These are phyloP conservation scores for Harpagus bidentatus DNA, from an alignment of 2,113 vertebrate species.

Conservation along the genomic window DNA sequence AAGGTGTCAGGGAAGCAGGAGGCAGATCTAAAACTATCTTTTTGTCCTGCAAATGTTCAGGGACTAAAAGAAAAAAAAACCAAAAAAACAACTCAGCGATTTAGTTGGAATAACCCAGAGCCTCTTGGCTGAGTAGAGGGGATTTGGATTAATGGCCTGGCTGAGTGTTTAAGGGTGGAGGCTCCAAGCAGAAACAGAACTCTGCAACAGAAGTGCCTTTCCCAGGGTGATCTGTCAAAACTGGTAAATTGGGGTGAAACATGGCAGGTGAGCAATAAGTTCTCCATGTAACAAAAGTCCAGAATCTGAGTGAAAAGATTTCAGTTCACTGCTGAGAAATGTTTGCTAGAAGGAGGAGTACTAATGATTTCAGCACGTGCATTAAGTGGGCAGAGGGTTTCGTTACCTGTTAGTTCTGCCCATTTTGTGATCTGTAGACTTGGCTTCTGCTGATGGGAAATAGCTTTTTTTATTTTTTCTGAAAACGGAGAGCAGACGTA, in stretches of 20 bases:
- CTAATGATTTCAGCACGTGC: not conserved
- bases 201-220: not conserved
- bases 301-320: not conserved
- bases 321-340: not conserved
- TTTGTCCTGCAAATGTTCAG: not conserved
- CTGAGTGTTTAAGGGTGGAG: not conserved
- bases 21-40: not conserved
- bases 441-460: not conserved
- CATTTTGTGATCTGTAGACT: not conserved
- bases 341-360: not conserved
- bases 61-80: not conserved
- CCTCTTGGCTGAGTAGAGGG: not conserved
- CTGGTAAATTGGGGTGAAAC: not conserved
- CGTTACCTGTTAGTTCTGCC: not conserved
- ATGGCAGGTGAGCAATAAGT: not conserved
- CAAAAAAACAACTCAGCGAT: not conserved
- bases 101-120: not conserved
- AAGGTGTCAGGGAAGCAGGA: not conserved
- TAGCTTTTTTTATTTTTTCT: not conserved
- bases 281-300: not conserved
- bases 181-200: not conserved
- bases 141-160: not conserved
- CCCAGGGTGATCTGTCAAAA: not conserved
- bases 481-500: not conserved
- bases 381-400: fast-evolving